Conservation (phyloP, 2,797 vertebrate genomes). For the Erpetoichthys calabaricus region DNA sequence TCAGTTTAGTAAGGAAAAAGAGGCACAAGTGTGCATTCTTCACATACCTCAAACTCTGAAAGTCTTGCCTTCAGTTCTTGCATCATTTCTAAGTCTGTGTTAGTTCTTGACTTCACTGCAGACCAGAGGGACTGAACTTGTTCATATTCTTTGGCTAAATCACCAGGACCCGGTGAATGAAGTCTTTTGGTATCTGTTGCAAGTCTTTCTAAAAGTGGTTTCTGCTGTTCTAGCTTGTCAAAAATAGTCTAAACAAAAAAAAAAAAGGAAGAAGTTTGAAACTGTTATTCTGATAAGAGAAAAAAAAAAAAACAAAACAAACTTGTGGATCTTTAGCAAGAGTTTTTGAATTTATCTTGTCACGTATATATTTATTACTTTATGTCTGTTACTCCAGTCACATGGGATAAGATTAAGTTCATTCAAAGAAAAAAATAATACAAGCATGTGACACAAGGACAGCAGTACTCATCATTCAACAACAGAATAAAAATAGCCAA, state of each 20-base stretch:
- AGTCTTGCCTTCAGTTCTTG: constrained; percentile 62
- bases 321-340: neutral
- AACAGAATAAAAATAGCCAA: too few species aligned
- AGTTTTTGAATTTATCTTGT: too few species aligned
- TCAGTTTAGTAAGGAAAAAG: too few species aligned
- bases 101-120: constrained; percentile 50
- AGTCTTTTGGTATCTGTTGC: constrained; percentile 42
- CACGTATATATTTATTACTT: too few species aligned
- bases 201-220: constrained; percentile 41
- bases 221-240: constrained; percentile 65
- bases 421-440: too few species aligned
- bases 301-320: constrained; percentile 1
- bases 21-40: too few species aligned
- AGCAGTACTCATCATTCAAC: too few species aligned
- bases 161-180: constrained; percentile 28
- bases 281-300: neutral
- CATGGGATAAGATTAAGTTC: too few species aligned
- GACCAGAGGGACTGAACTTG: constrained; percentile 56
- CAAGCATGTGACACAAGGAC: too few species aligned
- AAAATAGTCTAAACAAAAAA: constrained; percentile 43
- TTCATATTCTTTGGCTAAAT: constrained; percentile 16
- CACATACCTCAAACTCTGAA: constrained; percentile 71
- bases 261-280: neutral
- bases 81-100: constrained; percentile 59
- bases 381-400: too few species aligned